Evolutionary conservation across 2,797 vertebrate species (phyloP).

Genomic region (Cuniculus paca): DNA sequence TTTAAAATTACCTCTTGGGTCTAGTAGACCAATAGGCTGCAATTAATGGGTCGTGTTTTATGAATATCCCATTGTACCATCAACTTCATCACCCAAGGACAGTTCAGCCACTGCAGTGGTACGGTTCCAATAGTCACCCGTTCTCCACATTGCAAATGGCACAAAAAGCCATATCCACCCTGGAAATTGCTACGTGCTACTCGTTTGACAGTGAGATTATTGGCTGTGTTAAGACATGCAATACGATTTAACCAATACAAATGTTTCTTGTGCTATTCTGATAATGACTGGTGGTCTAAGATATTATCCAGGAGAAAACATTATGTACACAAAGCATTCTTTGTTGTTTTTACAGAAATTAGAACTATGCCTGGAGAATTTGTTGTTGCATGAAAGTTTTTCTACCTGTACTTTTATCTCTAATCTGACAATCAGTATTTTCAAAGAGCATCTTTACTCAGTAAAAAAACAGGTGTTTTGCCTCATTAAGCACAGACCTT

Average conservation of each 20-base stretch:
- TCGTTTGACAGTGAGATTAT: slow-evolving; percentile 86
- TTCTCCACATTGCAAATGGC: slow-evolving; percentile 56
- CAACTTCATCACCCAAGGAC: slow-evolving; percentile 46
- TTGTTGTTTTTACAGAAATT: slow-evolving; percentile 62
- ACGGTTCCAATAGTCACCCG: slow-evolving; percentile 45
- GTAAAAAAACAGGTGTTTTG: not conserved
- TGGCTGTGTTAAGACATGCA: slow-evolving; percentile 80
- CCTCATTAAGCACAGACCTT: not conserved
- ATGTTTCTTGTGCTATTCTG: slow-evolving; percentile 82
- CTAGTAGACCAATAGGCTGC: not conserved
- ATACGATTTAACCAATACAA: slow-evolving; percentile 86
- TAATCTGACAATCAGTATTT: not conserved
- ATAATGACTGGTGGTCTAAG: slow-evolving; percentile 85
- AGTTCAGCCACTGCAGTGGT: slow-evolving; percentile 57
- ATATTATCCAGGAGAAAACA: slow-evolving; percentile 82
- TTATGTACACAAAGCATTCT: slow-evolving; percentile 43
- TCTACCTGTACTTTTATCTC: not conserved
- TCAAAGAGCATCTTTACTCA: not conserved
- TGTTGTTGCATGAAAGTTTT: not conserved
- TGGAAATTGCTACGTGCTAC: slow-evolving; percentile 78
- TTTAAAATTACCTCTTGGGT: not conserved
- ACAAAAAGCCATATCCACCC: slow-evolving; percentile 84
- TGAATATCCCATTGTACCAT: slow-evolving; percentile 39
- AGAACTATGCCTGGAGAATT: slow-evolving; percentile 82
- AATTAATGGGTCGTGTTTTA: not conserved